A percentile compares a stretch with the other conserved stretches of the same genome.
Conservation (phyloP, 1,140 invertebrate genomes). For the Hylaeus anthracinus region DNA sequence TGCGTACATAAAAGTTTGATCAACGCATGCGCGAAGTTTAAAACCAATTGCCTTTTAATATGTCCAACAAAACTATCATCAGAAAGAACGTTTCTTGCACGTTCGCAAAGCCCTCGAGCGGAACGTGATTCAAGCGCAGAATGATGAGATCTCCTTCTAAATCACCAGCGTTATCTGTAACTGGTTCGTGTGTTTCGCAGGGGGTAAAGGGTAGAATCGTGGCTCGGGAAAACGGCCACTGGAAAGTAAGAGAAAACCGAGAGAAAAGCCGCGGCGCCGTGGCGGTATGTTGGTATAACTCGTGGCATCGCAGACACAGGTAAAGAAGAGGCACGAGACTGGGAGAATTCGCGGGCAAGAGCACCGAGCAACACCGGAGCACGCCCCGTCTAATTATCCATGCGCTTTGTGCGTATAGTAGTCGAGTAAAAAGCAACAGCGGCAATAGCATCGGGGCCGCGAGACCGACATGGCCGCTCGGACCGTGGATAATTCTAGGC, state of each 20-base stretch:
- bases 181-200: background rate
- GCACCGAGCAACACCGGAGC: background rate
- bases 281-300: conserved; percentile 15
- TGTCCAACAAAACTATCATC: no score
- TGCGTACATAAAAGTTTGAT: no score
- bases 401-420: conserved; percentile 56
- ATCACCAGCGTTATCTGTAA: background rate
- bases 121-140: conserved; percentile 1
- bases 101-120: background rate
- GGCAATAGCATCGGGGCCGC: conserved; percentile 29
- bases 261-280: background rate
- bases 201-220: background rate
- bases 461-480: conserved; percentile 42
- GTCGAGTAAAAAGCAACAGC: conserved; percentile 42
- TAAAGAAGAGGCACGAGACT: background rate
- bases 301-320: background rate
- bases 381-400: conserved; percentile 58
- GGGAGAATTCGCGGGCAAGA: conserved; percentile 6
- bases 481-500: conserved; percentile 50
- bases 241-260: conserved; percentile 17
- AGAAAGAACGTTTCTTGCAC: no score
- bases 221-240: background rate
- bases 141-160: background rate
- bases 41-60: no score
- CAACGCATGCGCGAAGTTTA: no score